phyloP scores from a whole-genome alignment of 2,113 vertebrate species.

The Syngnathus scovelli region DNA sequence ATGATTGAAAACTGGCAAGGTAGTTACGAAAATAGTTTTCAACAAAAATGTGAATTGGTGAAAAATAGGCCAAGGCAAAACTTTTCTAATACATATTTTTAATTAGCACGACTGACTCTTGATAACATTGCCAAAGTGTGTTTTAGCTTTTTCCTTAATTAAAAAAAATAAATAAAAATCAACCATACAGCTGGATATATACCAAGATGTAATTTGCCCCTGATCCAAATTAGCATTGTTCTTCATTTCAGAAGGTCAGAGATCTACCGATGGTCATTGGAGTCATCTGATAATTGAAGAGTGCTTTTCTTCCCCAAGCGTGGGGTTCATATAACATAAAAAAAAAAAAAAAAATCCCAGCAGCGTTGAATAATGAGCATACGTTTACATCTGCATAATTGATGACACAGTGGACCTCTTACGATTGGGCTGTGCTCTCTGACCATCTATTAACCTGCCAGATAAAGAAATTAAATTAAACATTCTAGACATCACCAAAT shows the following conservation, averaged over 20 bases:
- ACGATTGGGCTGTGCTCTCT: neutral
- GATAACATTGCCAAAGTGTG: neutral
- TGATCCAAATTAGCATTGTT: neutral
- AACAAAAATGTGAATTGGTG: neutral
- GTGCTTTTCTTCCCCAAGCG: neutral
- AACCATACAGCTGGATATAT: neutral
- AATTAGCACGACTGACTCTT: neutral
- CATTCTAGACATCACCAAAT: neutral
- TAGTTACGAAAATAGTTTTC: neutral
- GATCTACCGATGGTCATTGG: neutral
- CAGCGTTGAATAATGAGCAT: slow-evolving; percentile 2
- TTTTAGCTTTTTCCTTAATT: neutral
- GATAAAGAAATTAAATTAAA: neutral
- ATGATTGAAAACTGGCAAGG: no score
- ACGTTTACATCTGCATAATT: slow-evolving; percentile 7
- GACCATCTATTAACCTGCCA: neutral
- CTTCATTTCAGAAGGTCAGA: neutral
- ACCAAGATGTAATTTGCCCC: neutral
- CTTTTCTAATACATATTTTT: neutral
- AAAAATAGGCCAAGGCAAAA: neutral
- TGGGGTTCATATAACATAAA: neutral
- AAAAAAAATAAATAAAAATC: neutral
- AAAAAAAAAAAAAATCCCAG: neutral
- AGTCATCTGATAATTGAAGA: neutral
- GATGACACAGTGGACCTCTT: neutral